Evolutionary conservation across 2,797 vertebrate genomes (phyloP).

Genomic region (Rhinella marina): DNA sequence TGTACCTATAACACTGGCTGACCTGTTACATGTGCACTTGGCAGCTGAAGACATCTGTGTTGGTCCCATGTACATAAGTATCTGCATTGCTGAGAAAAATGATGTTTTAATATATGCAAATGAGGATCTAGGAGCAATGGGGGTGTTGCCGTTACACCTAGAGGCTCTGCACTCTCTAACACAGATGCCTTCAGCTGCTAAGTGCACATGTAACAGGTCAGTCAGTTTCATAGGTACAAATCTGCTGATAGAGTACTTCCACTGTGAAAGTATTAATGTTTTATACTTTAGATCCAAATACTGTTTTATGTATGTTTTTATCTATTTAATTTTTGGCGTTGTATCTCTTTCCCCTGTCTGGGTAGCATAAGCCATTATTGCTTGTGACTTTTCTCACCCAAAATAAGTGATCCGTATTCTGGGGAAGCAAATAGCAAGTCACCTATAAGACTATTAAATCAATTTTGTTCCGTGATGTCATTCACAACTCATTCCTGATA

Average conservation of each 20-base stretch:
- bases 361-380: neutral
- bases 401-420: neutral
- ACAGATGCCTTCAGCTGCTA: no score
- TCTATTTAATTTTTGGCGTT: neutral
- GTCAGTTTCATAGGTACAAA: no score
- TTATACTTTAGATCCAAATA: neutral
- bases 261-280: neutral
- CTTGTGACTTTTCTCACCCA: neutral
- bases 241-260: neutral
- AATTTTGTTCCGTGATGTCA: constrained; percentile 45
- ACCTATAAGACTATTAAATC: constrained; percentile 24
- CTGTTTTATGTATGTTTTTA: neutral
- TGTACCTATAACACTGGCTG: no score
- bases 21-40: no score
- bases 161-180: no score
- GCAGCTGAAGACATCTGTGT: no score
- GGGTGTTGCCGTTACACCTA: no score
- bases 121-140: no score
- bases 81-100: no score
- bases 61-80: no score
- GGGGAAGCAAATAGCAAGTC: neutral
- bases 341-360: neutral
- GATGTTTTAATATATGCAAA: no score
- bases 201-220: no score
- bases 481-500: constrained; percentile 3